phyloP scores from a whole-genome alignment of 2,888 invertebrate species.

The Plusia festucae region DNA sequence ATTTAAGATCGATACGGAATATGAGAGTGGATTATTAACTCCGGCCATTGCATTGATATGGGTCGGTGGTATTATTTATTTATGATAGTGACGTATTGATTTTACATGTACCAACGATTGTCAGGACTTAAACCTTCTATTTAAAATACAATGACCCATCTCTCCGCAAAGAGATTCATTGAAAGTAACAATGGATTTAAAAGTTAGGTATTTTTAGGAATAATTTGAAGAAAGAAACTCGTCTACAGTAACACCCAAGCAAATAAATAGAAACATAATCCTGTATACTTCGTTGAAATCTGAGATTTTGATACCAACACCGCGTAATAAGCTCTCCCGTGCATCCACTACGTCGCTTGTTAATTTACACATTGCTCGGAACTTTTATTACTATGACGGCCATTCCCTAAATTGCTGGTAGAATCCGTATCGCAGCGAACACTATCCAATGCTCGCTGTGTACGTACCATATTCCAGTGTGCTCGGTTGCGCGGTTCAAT shows the following conservation, averaged over 20 bases:
- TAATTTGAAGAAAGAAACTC: too few relatives aligned
- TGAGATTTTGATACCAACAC: constrained; percentile 36
- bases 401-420: constrained; percentile 18
- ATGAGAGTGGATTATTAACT: neutral
- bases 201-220: too few relatives aligned
- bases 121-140: constrained; percentile 6
- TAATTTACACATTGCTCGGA: constrained; percentile 60
- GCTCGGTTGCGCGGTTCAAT: constrained; percentile 35
- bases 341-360: constrained; percentile 51
- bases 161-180: neutral
- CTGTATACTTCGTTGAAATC: neutral
- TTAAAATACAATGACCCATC: neutral
- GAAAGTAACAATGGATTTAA: too few relatives aligned
- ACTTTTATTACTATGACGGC: constrained; percentile 56
- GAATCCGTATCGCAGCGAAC: constrained; percentile 11
- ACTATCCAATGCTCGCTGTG: constrained; percentile 38
- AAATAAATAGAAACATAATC: neutral
- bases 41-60: constrained; percentile 10
- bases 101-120: constrained; percentile 23
- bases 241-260: neutral
- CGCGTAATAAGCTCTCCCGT: constrained; percentile 28
- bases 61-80: constrained; percentile 9
- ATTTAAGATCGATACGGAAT: neutral
- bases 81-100: constrained; percentile 33
- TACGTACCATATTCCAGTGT: constrained; percentile 21